Evolutionary conservation across 2,797 vertebrate genomes (phyloP), one percentile per base, ranked within the genome.

Genomic region (Notoglanidium macrostoma): DNA sequence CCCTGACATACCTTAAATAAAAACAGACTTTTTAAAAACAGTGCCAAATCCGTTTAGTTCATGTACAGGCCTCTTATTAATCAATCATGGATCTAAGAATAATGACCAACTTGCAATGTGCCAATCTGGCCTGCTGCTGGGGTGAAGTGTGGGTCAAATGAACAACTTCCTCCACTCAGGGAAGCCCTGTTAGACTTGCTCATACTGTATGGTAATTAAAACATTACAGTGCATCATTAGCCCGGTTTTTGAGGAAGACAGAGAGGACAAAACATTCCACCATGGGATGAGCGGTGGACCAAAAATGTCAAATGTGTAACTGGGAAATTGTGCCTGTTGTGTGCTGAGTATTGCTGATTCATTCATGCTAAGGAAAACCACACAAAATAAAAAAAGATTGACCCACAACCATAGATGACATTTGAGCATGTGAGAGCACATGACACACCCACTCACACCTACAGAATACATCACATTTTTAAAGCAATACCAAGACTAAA

Each of bases 41-140:
- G 12, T 86, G 87, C 61, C 55, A 87, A 85, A 74, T 87, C 83
- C 35, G n/a, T 87, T 73, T 65, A 76, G 67, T 84, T 89, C 44
- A 81, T 68, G 55, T 40, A 54, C 73, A 65, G 84, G 59, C 79
- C 85, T 63, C 73, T 55, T 76, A 61, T 73, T 44, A 68, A 35
- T 72, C 76, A 68, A 35, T 72, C 76, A 78, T 44, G 19, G 54
- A 84, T 87, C 86, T 86, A 80, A 57, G 81, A 46, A 59, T 59
- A 82, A 79, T 35, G 29, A 83, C 57, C 74, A 86, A 40, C 55
- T 46, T 32, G 63, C 17, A 81, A 67, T 68, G 68, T 83, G 79
- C 72, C 32, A 88, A 85, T 68, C 51, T 85, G 84, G 72, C 84
- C 14, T 29, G 10, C 35, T 32, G 72, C 72, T n/a, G 32, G 51